These are phyloP conservation scores for Girardia tigrina DNA, from an alignment of 2,888 invertebrate species.

Conservation along the genomic window DNA sequence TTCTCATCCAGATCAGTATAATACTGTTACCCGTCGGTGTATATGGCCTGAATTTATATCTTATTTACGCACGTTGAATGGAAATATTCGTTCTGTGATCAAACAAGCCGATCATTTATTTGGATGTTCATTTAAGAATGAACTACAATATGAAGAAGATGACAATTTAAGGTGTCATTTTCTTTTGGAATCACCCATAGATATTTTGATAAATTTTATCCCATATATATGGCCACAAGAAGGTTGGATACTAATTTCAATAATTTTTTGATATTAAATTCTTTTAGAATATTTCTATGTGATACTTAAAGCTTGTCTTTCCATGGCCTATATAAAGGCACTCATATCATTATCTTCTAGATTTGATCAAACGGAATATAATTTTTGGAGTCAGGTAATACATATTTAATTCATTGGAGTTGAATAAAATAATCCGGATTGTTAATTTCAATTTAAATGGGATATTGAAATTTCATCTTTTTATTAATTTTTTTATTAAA, in stretches of 20 bases:
- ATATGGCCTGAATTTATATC: background rate
- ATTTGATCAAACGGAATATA: conserved; percentile 1
- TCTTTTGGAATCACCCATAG: background rate
- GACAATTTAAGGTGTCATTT: background rate
- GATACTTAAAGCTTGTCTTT: background rate
- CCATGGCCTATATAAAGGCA: background rate
- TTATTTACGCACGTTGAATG: background rate
- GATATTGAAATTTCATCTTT: no score
- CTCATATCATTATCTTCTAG: background rate
- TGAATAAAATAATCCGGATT: background rate
- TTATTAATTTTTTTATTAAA: no score
- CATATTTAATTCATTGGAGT: background rate
- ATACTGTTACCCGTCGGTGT: conserved; percentile 14
- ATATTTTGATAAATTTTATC: background rate
- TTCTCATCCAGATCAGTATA: conserved; percentile 28
- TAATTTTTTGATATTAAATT: background rate
- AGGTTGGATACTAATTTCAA: background rate
- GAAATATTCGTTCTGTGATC: background rate
- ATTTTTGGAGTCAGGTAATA: background rate
- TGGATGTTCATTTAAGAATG: background rate
- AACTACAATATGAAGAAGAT: background rate
- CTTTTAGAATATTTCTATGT: background rate
- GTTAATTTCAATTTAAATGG: no score
- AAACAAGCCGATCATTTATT: background rate
- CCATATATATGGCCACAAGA: background rate